phyloP scores from a whole-genome alignment of 2,888 invertebrate species.

The Tetheella fluctuosa region DNA sequence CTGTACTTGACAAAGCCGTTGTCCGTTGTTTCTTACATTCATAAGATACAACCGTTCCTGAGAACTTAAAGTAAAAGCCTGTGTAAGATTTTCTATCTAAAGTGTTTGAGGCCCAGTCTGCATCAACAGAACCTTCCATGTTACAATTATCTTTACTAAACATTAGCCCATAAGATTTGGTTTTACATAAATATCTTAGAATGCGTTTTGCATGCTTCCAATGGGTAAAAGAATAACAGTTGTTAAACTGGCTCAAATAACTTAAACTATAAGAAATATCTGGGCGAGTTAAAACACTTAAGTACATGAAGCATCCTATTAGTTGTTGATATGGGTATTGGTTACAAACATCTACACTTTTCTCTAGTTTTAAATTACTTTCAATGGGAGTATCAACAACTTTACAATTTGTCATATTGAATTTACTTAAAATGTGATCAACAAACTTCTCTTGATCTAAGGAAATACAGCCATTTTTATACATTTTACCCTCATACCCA shows the following conservation, averaged over 20 bases:
- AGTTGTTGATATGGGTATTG: neutral
- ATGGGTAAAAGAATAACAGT: conserved; percentile 1
- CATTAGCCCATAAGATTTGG: neutral
- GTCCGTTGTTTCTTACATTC: conserved; percentile 20
- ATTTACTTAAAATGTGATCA: no score
- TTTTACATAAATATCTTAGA: neutral
- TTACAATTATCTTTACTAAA: neutral
- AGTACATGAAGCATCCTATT: conserved; percentile 15
- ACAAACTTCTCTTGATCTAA: no score
- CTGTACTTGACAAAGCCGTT: conserved; percentile 18
- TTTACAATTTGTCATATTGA: no score
- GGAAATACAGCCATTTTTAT: neutral
- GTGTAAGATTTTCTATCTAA: conserved; percentile 18
- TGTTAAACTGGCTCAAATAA: conserved; percentile 12
- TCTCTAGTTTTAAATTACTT: neutral
- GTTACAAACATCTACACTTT: neutral
- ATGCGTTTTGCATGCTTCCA: conserved; percentile 10
- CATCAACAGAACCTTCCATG: conserved; percentile 17
- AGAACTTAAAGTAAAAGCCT: conserved; percentile 19
- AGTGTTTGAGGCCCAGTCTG: conserved; percentile 18
- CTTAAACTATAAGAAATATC: conserved; percentile 14
- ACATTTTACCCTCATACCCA: conserved; percentile 10
- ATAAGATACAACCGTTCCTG: conserved; percentile 15
- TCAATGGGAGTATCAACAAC: no score
- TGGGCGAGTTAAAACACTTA: conserved; percentile 10